Base-by-base conservation (phyloP, 1,140 invertebrate genomes). In the Bombus affinis region DNA sequence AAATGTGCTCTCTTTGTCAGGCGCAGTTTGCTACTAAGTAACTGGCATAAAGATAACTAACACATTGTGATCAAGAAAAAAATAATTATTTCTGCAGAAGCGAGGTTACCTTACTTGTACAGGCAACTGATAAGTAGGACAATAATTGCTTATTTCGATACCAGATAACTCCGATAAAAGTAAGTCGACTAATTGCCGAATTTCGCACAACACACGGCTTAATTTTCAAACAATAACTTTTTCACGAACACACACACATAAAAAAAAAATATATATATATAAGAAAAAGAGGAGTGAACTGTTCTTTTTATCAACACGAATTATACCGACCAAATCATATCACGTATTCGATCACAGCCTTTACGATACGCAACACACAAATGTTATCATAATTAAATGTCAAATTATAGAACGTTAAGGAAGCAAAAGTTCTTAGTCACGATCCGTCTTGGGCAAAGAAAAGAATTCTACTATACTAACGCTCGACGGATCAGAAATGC, bases 141-240 rank as follows among this genome's bases (percentile, higher is more conserved):
- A 47, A 72, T 13, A 89, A 72, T 70, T 32, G 13, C 3, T 28
- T 22, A 70, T 44, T 68, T 86, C 18, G 5, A 53, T 53, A 22
- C 5, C 47, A 81, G 84, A 86, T 89, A 89, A 83, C 76, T 4
- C 32, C n/a, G 87, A 89, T 89, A 89, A 89, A n/a, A 22, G 5
- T 25, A 47, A 10, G 1, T 47, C 1, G 0, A 22, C 25, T 25
- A 68, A 25, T 22, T 68, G 37, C 1, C 32, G 3, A 68, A 68
- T 35, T 65, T n/a, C 13, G 0, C 5, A 32, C 28, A 65, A 65
- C 12, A 2, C 12, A 15, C 2, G 5, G 1, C 32, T 8, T 10
- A n/a, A 32, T 25, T 22, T 3, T 22, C 0, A 37, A 37, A 22
- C 3, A 25, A 8, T 25, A 22, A 25, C 1, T 8, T 1, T 53